Conservation (phyloP, 2,113 vertebrate species). For the Brachyistius frenatus region DNA sequence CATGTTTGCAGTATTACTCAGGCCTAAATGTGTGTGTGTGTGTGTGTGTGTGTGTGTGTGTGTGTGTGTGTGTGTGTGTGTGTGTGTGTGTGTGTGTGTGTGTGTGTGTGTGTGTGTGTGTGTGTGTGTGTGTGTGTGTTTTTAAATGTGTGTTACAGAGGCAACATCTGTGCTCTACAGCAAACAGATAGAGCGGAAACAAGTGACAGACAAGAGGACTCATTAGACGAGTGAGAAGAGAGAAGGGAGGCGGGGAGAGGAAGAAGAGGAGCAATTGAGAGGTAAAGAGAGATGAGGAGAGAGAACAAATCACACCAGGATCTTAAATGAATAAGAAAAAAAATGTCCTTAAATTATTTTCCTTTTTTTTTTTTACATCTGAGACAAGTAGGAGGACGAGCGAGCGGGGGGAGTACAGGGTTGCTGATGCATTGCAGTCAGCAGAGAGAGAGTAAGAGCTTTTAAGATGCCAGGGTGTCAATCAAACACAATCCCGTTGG, state of each 20-base stretch:
- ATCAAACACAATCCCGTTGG: slow-evolving; percentile 64
- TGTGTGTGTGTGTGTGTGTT: slow-evolving; percentile 4
- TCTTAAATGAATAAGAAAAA: slow-evolving; percentile 6
- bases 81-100: slow-evolving; percentile 4
- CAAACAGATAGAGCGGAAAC: slow-evolving; percentile 60
- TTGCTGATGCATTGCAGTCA: slow-evolving; percentile 61
- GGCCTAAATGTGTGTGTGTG: slow-evolving; percentile 2
- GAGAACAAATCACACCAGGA: slow-evolving; percentile 54
- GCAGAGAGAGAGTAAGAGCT: slow-evolving; percentile 51
- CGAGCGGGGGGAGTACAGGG: neutral
- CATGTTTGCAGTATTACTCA: neutral
- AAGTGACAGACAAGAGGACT: slow-evolving; percentile 59
- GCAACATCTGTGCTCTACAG: slow-evolving; percentile 63
- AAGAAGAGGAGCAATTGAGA: slow-evolving; percentile 22
- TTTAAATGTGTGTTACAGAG: slow-evolving; percentile 20
- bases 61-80: slow-evolving; percentile 8
- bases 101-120: slow-evolving; percentile 3
- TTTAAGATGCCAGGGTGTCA: slow-evolving; percentile 63
- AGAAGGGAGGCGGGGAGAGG: slow-evolving; percentile 13
- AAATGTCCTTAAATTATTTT: slow-evolving; percentile 20
- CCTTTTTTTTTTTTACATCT: slow-evolving; percentile 3
- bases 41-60: slow-evolving; percentile 4
- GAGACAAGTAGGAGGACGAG: slow-evolving; percentile 2
- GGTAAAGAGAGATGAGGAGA: slow-evolving; percentile 42
- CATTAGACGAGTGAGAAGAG: slow-evolving; percentile 59